A percentile compares a stretch with the other conserved stretches of the same genome.
Evolutionary conservation across 2,888 invertebrate species (phyloP).

Genomic region (Drosophila aldrichi): DNA sequence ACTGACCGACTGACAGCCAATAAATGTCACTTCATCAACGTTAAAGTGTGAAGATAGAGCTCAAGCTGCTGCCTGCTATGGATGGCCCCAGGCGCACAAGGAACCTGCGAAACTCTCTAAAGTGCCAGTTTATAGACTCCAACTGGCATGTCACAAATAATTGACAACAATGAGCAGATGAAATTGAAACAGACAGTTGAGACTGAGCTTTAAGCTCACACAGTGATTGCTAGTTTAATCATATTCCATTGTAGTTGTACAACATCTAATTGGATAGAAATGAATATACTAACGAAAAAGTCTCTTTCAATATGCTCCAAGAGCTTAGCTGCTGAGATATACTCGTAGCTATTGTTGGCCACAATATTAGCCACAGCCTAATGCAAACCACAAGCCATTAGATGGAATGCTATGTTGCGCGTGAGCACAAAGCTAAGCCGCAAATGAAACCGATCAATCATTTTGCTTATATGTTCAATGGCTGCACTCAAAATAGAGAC

Average conservation of each 20-base stretch:
- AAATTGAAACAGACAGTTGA: conserved; percentile 59
- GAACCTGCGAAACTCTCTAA: conserved; percentile 41
- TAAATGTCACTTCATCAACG: conserved; percentile 71
- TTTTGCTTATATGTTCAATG: conserved; percentile 30
- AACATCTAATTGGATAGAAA: not conserved
- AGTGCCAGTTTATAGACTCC: conserved; percentile 74
- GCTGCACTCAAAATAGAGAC: conserved; percentile 12
- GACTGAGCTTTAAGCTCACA: not conserved
- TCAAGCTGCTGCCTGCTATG: conserved; percentile 32
- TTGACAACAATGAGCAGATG: conserved; percentile 70
- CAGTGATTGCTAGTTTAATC: not conserved
- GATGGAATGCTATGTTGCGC: conserved; percentile 17
- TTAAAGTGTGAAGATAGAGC: conserved; percentile 63
- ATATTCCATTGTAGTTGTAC: not conserved
- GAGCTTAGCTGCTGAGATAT: not conserved
- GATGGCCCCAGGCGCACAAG: conserved; percentile 15
- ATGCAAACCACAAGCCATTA: conserved; percentile 15
- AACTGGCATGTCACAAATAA: conserved; percentile 70
- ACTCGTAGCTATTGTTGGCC: not conserved
- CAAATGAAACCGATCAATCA: conserved; percentile 49
- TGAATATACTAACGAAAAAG: not conserved
- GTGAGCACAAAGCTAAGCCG: conserved; percentile 1
- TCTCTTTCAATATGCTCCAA: not conserved
- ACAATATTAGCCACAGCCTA: not conserved
- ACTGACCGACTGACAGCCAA: conserved; percentile 63